Evolutionary conservation across 2,797 vertebrate species (phyloP).

Genomic region (Danio jaintianensis): DNA sequence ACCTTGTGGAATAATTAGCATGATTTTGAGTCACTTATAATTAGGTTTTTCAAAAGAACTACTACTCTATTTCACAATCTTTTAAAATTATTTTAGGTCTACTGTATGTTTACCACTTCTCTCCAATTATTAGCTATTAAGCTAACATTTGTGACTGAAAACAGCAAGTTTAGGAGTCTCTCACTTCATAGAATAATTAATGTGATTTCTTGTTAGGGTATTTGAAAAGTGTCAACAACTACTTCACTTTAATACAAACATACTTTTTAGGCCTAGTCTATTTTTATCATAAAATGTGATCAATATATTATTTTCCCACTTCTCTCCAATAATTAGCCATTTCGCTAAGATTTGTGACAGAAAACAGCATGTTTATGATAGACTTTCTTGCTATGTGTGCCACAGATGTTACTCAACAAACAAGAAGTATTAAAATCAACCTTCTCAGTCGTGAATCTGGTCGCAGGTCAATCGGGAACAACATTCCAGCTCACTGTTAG

Average conservation of each 20-base stretch:
- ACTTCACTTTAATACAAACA: background rate
- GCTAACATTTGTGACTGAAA: too few species aligned
- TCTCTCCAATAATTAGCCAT: background rate
- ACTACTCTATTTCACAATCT: too few species aligned
- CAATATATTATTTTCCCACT: background rate
- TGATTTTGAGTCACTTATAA: too few species aligned
- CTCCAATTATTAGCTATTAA: too few species aligned
- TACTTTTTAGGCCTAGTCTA: background rate
- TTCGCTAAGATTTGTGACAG: background rate
- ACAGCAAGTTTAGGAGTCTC: too few species aligned
- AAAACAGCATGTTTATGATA: conserved; percentile 46
- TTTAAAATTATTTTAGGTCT: too few species aligned
- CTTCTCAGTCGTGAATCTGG: conserved; percentile 73
- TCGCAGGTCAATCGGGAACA: conserved; percentile 72
- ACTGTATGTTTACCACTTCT: too few species aligned
- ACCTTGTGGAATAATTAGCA: too few species aligned
- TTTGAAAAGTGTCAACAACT: too few species aligned
- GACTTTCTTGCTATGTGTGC: conserved; percentile 70
- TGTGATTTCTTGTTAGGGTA: too few species aligned
- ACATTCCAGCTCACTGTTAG: conserved; percentile 83
- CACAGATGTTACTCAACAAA: conserved; percentile 77
- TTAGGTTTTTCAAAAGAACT: too few species aligned
- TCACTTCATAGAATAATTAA: too few species aligned
- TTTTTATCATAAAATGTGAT: background rate
- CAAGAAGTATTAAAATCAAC: conserved; percentile 73